A percentile compares a stretch with the other conserved stretches of the same genome.
Evolutionary conservation across 2,113 vertebrate species (phyloP).

Genomic region (Lampris incognitus): DNA sequence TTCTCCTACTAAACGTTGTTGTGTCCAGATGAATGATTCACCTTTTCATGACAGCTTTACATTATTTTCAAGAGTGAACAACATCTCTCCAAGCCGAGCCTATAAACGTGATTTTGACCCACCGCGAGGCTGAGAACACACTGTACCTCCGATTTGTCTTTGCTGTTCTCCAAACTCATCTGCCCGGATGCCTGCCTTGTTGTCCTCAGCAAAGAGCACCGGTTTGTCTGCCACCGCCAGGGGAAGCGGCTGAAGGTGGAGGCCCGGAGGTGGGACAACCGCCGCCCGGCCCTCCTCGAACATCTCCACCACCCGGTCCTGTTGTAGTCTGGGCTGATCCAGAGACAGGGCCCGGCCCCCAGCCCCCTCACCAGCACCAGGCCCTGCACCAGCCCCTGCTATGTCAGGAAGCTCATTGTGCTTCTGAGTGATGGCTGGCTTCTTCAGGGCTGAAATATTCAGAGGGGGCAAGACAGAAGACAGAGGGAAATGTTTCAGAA

Average conservation of each 20-base stretch:
- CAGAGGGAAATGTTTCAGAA: not conserved
- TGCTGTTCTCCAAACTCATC: slow-evolving; percentile 83
- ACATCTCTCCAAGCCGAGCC: not conserved
- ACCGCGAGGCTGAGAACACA: not conserved
- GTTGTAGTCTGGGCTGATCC: slow-evolving; percentile 75
- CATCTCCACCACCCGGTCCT: slow-evolving; percentile 49
- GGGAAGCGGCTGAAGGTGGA: slow-evolving; percentile 56
- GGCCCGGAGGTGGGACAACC: slow-evolving; percentile 20
- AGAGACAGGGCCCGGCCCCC: slow-evolving; percentile 65
- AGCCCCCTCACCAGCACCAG: slow-evolving; percentile 64
- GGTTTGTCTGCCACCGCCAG: slow-evolving; percentile 69
- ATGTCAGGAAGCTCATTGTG: slow-evolving; percentile 60
- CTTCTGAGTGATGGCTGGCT: slow-evolving; percentile 81
- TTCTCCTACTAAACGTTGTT: no score
- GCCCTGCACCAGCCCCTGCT: slow-evolving; percentile 59
- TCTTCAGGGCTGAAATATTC: slow-evolving; percentile 76
- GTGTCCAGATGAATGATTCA: no score
- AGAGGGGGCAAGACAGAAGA: not conserved
- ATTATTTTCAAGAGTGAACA: no score
- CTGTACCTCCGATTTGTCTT: slow-evolving; percentile 74
- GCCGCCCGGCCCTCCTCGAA: slow-evolving; percentile 41
- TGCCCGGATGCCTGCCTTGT: slow-evolving; percentile 77
- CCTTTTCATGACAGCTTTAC: no score
- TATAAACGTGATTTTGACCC: not conserved
- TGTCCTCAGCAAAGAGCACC: slow-evolving; percentile 77